Conservation (phyloP, 1,140 invertebrate species). For the Drosophila setifemur region DNA sequence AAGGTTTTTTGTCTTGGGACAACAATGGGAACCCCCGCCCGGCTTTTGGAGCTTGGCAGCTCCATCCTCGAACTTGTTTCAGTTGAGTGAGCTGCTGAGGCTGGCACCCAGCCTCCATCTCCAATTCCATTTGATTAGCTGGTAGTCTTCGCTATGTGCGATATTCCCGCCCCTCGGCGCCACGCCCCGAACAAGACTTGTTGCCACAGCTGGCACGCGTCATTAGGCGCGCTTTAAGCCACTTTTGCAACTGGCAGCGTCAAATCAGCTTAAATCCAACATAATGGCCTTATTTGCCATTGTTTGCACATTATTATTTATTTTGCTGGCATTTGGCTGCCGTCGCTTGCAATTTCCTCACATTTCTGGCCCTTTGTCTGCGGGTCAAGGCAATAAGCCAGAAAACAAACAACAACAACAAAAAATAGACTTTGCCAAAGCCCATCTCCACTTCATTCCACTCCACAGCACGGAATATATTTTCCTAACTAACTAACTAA, state of each 20-base stretch:
- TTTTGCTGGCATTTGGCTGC: constrained; percentile 27
- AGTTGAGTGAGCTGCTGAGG: constrained; percentile 41
- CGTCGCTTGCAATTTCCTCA: constrained; percentile 61
- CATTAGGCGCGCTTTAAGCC: constrained; percentile 71
- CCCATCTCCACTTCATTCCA: constrained; percentile 2
- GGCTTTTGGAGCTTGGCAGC: too few species aligned
- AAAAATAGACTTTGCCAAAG: neutral
- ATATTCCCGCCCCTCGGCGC: constrained; percentile 43
- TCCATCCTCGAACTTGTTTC: constrained; percentile 67
- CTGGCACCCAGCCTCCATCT: constrained; percentile 41
- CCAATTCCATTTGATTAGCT: constrained; percentile 63
- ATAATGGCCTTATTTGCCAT: constrained; percentile 79
- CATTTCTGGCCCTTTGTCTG: constrained; percentile 39
- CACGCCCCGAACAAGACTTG: constrained; percentile 5
- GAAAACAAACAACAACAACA: neutral
- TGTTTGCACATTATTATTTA: constrained; percentile 77
- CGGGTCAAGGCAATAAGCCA: constrained; percentile 69
- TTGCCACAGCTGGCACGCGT: constrained; percentile 65
- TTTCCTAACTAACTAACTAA: constrained; percentile 9
- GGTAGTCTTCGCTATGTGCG: constrained; percentile 34
- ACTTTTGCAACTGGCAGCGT: constrained; percentile 64
- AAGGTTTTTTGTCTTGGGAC: constrained; percentile 54
- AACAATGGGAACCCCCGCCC: constrained; percentile 59
- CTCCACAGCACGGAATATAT: too few species aligned
- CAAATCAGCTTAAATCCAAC: constrained; percentile 73